A percentile compares a stretch with the other conserved stretches of the same genome.
These are phyloP conservation scores for Apostichopus japonicus DNA, from an alignment of 35 echinoderm and acorn worm genomes.

Conservation along the genomic window DNA sequence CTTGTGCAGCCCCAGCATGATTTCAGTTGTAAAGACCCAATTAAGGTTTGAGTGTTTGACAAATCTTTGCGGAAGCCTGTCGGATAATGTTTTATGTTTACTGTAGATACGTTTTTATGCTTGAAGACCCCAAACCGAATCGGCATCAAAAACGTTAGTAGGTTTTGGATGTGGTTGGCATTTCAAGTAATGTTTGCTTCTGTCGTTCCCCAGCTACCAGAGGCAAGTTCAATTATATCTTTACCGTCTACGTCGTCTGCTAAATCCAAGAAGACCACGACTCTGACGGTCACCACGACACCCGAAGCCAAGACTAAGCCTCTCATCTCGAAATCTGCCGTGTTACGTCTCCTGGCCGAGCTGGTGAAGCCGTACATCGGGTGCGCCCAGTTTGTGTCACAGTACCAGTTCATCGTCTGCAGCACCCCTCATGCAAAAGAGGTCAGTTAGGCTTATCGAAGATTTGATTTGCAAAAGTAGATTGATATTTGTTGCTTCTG, in stretches of 20 bases:
- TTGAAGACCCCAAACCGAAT: too few relatives aligned
- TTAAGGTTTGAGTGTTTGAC: too few relatives aligned
- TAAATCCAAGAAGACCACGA: conserved; percentile 29
- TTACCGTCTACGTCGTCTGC: neutral
- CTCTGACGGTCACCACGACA: neutral
- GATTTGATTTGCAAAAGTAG: too few relatives aligned
- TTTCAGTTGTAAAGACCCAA: too few relatives aligned
- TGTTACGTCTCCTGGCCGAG: conserved; percentile 83
- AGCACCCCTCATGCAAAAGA: conserved; percentile 79
- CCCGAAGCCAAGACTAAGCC: conserved; percentile 69
- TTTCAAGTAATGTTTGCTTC: neutral
- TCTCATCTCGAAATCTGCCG: conserved; percentile 87
- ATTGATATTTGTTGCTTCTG: too few relatives aligned
- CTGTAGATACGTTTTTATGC: too few relatives aligned
- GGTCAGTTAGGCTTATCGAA: conserved; percentile 39
- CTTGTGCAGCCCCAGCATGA: too few relatives aligned
- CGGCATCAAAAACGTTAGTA: neutral
- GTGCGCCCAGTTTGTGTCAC: conserved; percentile 79
- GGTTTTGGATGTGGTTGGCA: neutral
- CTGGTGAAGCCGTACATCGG: conserved; percentile 87
- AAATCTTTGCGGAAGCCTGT: too few relatives aligned
- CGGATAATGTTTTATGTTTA: too few relatives aligned
- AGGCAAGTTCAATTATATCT: conserved; percentile 26
- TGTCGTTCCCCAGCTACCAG: neutral
- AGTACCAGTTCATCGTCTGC: conserved; percentile 79